Evolutionary conservation across 2,797 vertebrate genomes (phyloP).

Genomic region (Xerus rutilus): DNA sequence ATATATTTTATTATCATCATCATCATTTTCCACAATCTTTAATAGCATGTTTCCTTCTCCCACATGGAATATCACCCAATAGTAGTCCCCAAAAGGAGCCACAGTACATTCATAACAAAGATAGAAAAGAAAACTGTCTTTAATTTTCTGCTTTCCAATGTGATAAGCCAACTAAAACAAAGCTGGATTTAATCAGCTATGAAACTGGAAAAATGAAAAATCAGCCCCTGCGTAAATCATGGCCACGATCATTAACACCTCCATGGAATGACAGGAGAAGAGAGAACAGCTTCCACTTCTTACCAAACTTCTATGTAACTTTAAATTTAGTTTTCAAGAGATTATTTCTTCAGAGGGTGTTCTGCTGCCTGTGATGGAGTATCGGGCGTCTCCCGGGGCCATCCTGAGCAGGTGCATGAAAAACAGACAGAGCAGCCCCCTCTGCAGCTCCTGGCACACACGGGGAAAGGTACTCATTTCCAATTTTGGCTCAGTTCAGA

Average conservation of each 20-base stretch:
- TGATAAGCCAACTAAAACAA: conserved; percentile 42
- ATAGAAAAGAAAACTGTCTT: background rate
- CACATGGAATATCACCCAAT: background rate
- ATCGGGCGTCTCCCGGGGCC: background rate
- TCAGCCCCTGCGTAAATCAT: background rate
- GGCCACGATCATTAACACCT: conserved; percentile 43
- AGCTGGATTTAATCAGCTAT: conserved; percentile 7
- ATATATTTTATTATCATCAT: conserved; percentile 50
- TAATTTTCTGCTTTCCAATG: conserved; percentile 20
- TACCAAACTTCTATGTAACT: background rate
- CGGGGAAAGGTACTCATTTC: conserved; percentile 11
- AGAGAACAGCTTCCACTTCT: background rate
- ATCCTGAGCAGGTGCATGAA: accelerated
- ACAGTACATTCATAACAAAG: conserved; percentile 13
- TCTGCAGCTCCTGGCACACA: background rate
- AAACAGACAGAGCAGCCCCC: background rate
- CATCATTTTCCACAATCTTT: conserved; percentile 30
- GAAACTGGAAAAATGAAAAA: background rate
- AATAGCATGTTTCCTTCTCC: conserved; percentile 22
- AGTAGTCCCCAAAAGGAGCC: conserved; percentile 40
- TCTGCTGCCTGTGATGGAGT: background rate
- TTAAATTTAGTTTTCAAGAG: conserved; percentile 4
- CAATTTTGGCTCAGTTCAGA: conserved; percentile 71
- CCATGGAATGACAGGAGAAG: background rate
- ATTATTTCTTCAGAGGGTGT: conserved; percentile 36